Base-by-base conservation (phyloP, 2,113 vertebrate species). In the Syngnathus floridae region DNA sequence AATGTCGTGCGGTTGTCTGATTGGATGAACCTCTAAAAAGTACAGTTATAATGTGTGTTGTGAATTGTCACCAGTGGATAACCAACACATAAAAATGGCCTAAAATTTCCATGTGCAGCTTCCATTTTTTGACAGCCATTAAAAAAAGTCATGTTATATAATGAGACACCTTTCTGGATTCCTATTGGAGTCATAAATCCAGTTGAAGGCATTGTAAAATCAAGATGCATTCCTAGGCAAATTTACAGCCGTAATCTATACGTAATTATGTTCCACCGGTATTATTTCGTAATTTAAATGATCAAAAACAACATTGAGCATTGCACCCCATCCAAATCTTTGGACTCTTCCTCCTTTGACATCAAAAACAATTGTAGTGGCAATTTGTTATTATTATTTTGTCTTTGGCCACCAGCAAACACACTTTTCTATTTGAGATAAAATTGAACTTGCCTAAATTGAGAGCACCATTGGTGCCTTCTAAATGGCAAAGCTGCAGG, bases 371-470 rank as follows among this genome's bases (percentile, higher is more conserved):
- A 35, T 17, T 74, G 78, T 69, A 63, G 49, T 49, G 75, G 74
- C 62, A 0, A 11, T 57, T 51, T 51, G 21, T 41, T 66, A 26
- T 46, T 40, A 0, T 21, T 35, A 12, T 68, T 40, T 58, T 65
- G 41, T 75, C 69, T 79, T 79, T 75, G 72, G 74, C 66, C 62
- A 41, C 55, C 59, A 4, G 54, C 16, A 64, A 45, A 54, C 58
- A 36, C n/a, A 62, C 70, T 62, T 36, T 8, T 66, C 43, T 0
- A 3, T 62, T 31, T 51, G 14, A 60, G 19, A n/a, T 11, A 43
- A 41, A 41, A 21, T 49, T 3, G 31, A 66, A 38, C 49, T 48
- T 52, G 64, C 55, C 69, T 1, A 14, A 26, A 31, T 63, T 31
- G 49, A 71, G 74, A 57, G 71, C 71, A 61, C 57, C 66, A 1